phyloP scores from a whole-genome alignment of 2,888 invertebrate genomes.

The Caradrina clavipalpis region DNA sequence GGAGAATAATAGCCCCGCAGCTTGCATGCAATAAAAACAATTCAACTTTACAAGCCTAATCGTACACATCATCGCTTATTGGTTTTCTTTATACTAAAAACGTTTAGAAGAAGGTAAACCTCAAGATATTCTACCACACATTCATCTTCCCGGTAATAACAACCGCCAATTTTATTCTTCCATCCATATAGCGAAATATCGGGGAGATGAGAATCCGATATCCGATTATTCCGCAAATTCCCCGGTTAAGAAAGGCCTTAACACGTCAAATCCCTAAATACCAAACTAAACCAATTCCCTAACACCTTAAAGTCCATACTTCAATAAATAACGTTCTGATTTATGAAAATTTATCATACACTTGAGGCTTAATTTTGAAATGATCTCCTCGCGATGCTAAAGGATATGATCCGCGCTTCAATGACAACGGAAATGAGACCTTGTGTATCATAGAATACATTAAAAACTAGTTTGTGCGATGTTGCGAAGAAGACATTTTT shows the following conservation, averaged over 20 bases:
- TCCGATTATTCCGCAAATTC: slow-evolving; percentile 80
- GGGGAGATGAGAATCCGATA: slow-evolving; percentile 81
- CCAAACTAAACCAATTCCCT: slow-evolving; percentile 87
- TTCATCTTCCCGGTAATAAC: slow-evolving; percentile 76
- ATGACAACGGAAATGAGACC: slow-evolving; percentile 77
- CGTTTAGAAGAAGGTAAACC: slow-evolving; percentile 52
- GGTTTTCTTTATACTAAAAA: slow-evolving; percentile 45
- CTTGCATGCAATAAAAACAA: slow-evolving; percentile 55
- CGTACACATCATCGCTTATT: slow-evolving; percentile 40
- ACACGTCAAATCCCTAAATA: slow-evolving; percentile 78
- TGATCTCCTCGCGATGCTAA: slow-evolving; percentile 74
- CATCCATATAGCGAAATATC: slow-evolving; percentile 75
- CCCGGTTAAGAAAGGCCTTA: slow-evolving; percentile 78
- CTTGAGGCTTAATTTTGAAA: slow-evolving; percentile 91
- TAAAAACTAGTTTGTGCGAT: slow-evolving; percentile 68
- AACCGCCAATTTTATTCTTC: slow-evolving; percentile 75
- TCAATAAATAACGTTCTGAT: slow-evolving; percentile 89
- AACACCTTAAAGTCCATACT: slow-evolving; percentile 89
- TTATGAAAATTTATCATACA: slow-evolving; percentile 90
- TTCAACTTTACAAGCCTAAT: slow-evolving; percentile 45
- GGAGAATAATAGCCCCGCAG: slow-evolving; percentile 60
- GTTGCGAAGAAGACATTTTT: slow-evolving; percentile 81
- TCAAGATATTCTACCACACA: slow-evolving; percentile 52
- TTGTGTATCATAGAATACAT: slow-evolving; percentile 76
- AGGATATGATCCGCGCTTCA: slow-evolving; percentile 71